Evolutionary conservation across 2,113 vertebrate species (phyloP).

Genomic region (Oriolus oriolus): DNA sequence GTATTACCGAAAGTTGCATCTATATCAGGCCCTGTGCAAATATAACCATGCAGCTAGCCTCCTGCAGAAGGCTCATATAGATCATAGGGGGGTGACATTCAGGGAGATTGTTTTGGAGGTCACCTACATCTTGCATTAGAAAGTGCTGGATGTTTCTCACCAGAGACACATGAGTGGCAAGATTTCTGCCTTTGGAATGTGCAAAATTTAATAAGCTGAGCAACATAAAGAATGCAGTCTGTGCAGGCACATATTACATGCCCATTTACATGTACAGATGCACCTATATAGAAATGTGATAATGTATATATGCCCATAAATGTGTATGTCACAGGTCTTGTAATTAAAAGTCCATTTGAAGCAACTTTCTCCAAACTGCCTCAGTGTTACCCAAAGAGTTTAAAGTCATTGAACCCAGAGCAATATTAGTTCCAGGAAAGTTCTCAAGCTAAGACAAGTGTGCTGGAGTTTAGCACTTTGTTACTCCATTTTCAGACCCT

Average conservation of each 20-base stretch:
- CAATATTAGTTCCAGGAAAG: background rate
- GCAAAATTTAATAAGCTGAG: background rate
- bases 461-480: background rate
- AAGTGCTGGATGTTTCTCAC: background rate
- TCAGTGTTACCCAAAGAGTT: background rate
- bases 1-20: background rate
- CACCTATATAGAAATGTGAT: background rate
- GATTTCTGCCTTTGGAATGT: background rate
- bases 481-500: background rate
- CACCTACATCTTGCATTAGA: background rate
- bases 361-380: background rate
- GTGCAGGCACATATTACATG: rapidly evolving
- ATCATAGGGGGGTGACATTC: background rate
- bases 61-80: background rate
- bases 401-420: background rate
- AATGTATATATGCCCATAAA: background rate
- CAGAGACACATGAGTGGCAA: background rate
- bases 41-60: background rate
- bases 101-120: background rate
- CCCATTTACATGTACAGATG: background rate
- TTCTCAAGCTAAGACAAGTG: background rate
- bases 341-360: background rate
- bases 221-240: background rate
- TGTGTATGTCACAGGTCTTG: background rate
- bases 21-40: background rate